phyloP scores from a whole-genome alignment of 1,140 invertebrate genomes.

The Drosophila nasuta region DNA sequence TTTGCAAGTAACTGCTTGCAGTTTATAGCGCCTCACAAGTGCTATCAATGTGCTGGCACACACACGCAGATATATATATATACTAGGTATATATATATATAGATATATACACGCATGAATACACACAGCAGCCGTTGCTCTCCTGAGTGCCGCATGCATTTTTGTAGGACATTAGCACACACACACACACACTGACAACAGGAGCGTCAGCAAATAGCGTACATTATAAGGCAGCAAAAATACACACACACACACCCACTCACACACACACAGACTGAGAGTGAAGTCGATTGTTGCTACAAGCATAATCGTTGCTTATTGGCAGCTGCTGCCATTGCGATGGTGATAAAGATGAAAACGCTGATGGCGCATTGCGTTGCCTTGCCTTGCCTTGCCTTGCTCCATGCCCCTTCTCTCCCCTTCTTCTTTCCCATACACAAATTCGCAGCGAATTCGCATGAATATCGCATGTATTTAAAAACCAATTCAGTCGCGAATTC shows the following conservation, averaged over 20 bases:
- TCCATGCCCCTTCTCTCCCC: too few relatives aligned
- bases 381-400: too few relatives aligned
- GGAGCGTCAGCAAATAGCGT: slow-evolving; percentile 47
- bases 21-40: slow-evolving; percentile 80
- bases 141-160: slow-evolving; percentile 73
- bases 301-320: slow-evolving; percentile 81
- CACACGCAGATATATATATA: not conserved
- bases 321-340: slow-evolving; percentile 66
- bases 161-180: slow-evolving; percentile 69
- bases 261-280: slow-evolving; percentile 5
- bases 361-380: slow-evolving; percentile 61
- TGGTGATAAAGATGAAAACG: slow-evolving; percentile 70
- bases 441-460: not conserved
- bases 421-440: not conserved
- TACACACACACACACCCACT: slow-evolving; percentile 15
- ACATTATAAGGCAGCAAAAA: slow-evolving; percentile 49
- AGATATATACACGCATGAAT: slow-evolving; percentile 23
- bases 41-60: slow-evolving; percentile 68
- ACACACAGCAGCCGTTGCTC: slow-evolving; percentile 54
- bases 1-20: slow-evolving; percentile 71
- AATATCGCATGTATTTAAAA: not conserved
- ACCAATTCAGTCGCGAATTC: not conserved
- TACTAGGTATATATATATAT: not conserved
- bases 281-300: slow-evolving; percentile 71
- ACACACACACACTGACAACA: slow-evolving; percentile 23